phyloP scores from a whole-genome alignment of 2,888 invertebrate species.

The Meganola albula region DNA sequence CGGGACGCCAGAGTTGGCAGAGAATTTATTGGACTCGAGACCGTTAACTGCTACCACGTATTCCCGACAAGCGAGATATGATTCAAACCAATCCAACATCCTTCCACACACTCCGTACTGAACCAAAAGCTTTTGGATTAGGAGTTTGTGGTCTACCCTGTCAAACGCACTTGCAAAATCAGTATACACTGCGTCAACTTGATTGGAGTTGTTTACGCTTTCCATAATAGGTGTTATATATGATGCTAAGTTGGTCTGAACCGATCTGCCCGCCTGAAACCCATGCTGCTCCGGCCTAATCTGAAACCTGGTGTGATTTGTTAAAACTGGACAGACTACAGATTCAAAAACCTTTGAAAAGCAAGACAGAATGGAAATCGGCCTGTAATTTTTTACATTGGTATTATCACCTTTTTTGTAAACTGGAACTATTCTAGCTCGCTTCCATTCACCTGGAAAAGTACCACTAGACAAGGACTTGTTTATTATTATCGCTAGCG shows the following conservation, averaged over 20 bases:
- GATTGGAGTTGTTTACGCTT: neutral
- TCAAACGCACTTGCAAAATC: neutral
- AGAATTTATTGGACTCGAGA: neutral
- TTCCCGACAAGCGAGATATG: neutral
- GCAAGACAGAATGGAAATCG: neutral
- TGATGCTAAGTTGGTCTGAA: neutral
- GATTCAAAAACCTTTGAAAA: slow-evolving; percentile 1
- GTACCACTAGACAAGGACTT: neutral
- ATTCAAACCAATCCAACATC: slow-evolving; percentile 5
- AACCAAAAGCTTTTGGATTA: neutral
- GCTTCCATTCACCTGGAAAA: neutral
- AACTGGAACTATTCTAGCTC: neutral
- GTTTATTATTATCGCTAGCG: neutral
- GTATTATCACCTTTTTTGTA: neutral
- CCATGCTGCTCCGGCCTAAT: neutral
- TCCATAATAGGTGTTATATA: neutral
- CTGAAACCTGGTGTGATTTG: neutral
- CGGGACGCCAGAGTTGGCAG: neutral
- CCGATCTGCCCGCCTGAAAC: neutral
- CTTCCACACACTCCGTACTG: too few relatives aligned
- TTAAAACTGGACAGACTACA: neutral
- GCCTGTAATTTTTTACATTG: neutral
- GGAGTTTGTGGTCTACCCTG: neutral
- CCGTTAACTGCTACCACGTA: neutral
- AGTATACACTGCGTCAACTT: neutral